These are phyloP conservation scores for Halcyon badia DNA, from an alignment of 2,797 vertebrate species.

Conservation along the genomic window DNA sequence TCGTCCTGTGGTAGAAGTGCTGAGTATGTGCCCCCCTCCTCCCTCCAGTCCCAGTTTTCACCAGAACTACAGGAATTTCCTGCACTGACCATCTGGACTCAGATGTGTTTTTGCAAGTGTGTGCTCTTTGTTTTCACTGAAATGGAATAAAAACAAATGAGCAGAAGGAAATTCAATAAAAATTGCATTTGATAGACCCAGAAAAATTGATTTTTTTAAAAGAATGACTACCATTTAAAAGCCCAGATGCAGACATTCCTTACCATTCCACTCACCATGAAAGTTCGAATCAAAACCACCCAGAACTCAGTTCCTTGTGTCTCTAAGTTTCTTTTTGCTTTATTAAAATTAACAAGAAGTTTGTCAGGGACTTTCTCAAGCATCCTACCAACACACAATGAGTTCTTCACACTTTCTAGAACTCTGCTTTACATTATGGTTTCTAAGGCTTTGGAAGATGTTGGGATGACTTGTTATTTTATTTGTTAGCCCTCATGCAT, in stretches of 20 bases:
- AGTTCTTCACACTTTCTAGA: not conserved
- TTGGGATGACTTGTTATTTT: not conserved
- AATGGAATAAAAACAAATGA: conserved; percentile 68
- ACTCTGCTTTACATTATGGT: not conserved
- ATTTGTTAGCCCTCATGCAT: not conserved
- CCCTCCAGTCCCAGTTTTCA: conserved; percentile 23
- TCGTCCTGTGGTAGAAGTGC: not conserved
- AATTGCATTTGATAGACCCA: conserved; percentile 35
- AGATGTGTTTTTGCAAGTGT: conserved; percentile 71
- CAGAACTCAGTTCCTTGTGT: not conserved
- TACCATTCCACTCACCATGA: not conserved
- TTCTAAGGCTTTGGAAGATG: not conserved
- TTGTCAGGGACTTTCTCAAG: not conserved
- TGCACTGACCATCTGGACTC: conserved; percentile 66
- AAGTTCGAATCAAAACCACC: not conserved
- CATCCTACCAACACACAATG: not conserved
- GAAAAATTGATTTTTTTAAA: not conserved
- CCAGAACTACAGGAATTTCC: conserved; percentile 69
- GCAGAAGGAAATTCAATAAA: conserved; percentile 68
- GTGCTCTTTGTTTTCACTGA: conserved; percentile 69
- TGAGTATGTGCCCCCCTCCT: not conserved
- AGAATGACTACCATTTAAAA: conserved; percentile 19
- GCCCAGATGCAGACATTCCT: not conserved
- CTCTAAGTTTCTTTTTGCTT: not conserved
- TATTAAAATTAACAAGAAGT: not conserved